Percentiles rank a stretch among this genome's conserved stretches.
Evolutionary conservation across 2,113 vertebrate genomes (phyloP).

Genomic region (Typhlomys cinereus): DNA sequence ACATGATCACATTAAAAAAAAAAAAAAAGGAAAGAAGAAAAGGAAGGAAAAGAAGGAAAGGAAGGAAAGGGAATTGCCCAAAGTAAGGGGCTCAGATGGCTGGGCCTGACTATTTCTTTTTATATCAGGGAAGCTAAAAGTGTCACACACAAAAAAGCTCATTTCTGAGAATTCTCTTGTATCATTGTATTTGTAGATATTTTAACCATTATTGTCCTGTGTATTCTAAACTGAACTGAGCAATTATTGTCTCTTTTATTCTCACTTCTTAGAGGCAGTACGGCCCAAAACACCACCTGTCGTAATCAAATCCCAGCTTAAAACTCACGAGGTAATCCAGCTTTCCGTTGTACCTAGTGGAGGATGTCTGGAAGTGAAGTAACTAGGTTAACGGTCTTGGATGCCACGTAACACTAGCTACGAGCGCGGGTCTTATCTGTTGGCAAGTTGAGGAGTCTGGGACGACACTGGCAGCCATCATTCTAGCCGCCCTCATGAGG

Average conservation of each 20-base stretch:
- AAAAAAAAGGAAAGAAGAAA: no score
- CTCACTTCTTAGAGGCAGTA: conserved; percentile 87
- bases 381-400: conserved; percentile 59
- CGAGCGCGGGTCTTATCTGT: not conserved
- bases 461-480: not conserved
- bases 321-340: conserved; percentile 89
- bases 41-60: not conserved
- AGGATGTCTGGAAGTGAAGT: conserved; percentile 62
- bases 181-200: conserved; percentile 36
- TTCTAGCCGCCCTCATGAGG: not conserved
- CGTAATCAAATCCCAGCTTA: conserved; percentile 89
- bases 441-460: not conserved
- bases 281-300: conserved; percentile 95
- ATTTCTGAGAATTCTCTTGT: conserved; percentile 52
- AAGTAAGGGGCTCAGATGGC: conserved; percentile 40
- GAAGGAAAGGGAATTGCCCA: not conserved
- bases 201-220: conserved; percentile 52
- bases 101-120: conserved; percentile 27
- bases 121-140: conserved; percentile 40
- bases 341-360: conserved; percentile 67
- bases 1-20: conserved; percentile 9
- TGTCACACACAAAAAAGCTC: not conserved
- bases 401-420: not conserved
- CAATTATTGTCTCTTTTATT: conserved; percentile 74
- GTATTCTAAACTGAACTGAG: conserved; percentile 68